Evolutionary conservation across 2,797 vertebrate species (phyloP).

Genomic region (Lophius americanus): DNA sequence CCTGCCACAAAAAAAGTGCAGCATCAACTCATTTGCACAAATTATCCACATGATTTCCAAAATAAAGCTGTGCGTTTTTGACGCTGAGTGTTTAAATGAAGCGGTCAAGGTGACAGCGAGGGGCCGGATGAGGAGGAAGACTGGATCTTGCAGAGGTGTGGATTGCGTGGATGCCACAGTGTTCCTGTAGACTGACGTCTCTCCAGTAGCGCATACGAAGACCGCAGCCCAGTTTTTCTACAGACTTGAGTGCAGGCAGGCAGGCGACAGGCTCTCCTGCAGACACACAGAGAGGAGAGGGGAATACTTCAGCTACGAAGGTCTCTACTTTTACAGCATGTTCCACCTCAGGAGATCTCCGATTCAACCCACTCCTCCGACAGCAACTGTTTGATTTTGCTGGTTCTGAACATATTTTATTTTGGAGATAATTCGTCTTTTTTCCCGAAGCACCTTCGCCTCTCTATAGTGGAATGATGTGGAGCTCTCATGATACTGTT

Average conservation of each 20-base stretch:
- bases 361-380: constrained; percentile 47
- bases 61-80: background rate
- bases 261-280: constrained; percentile 60
- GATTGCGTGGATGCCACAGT: constrained; percentile 50
- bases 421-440: constrained; percentile 48
- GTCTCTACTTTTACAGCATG: constrained; percentile 73
- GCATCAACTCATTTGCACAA: background rate
- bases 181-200: constrained; percentile 77
- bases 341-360: constrained; percentile 57
- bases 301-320: constrained; percentile 44
- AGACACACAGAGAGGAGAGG: constrained; percentile 13
- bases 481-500: constrained; percentile 82
- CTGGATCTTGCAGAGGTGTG: constrained; percentile 43
- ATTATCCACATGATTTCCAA: background rate
- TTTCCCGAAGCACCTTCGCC: constrained; percentile 24
- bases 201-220: constrained; percentile 69
- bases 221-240: constrained; percentile 70
- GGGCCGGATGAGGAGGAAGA: constrained; percentile 38
- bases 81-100: constrained; percentile 11
- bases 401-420: constrained; percentile 22
- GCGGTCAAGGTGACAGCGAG: constrained; percentile 48
- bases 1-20: background rate
- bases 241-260: constrained; percentile 59
- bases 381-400: constrained; percentile 70
- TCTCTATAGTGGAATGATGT: constrained; percentile 77